Evolutionary conservation across 2,797 vertebrate species (phyloP).

Genomic region (Sebastolobus alascanus): DNA sequence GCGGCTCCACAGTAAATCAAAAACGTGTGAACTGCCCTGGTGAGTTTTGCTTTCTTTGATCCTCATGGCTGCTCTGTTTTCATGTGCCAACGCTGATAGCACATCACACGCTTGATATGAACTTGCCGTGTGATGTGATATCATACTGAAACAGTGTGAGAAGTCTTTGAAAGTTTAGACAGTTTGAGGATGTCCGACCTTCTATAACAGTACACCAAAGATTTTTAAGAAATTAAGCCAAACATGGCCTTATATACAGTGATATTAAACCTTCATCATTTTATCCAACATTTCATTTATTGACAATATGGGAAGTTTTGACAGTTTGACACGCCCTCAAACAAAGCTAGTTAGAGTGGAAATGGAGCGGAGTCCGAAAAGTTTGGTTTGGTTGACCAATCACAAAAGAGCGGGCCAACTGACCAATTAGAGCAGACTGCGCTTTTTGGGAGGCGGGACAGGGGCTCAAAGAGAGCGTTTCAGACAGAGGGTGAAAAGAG

Average conservation of each 20-base stretch:
- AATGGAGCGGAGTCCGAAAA: too few species aligned
- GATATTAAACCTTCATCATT: conserved; percentile 5
- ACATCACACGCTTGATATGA: conserved; percentile 32
- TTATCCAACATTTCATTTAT: conserved; percentile 9
- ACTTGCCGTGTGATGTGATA: not conserved
- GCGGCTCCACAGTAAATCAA: conserved; percentile 38
- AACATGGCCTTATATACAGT: not conserved
- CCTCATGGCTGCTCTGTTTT: conserved; percentile 15
- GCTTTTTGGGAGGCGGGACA: too few species aligned
- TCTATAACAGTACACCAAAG: conserved; percentile 15
- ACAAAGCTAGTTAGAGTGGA: too few species aligned
- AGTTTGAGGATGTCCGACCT: not conserved
- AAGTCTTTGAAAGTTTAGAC: conserved; percentile 13
- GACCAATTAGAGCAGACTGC: too few species aligned
- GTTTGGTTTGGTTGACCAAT: too few species aligned
- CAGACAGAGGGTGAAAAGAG: too few species aligned
- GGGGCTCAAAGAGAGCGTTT: too few species aligned
- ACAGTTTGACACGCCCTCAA: too few species aligned
- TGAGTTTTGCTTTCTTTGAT: conserved; percentile 42
- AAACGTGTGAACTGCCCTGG: not conserved
- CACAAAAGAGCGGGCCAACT: too few species aligned
- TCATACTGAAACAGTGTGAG: not conserved
- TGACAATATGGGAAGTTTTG: conserved; percentile 13
- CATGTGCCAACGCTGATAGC: conserved; percentile 12
- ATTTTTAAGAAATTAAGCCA: not conserved